Conservation (phyloP, 2,113 vertebrate species). For the Marmota monax region DNA sequence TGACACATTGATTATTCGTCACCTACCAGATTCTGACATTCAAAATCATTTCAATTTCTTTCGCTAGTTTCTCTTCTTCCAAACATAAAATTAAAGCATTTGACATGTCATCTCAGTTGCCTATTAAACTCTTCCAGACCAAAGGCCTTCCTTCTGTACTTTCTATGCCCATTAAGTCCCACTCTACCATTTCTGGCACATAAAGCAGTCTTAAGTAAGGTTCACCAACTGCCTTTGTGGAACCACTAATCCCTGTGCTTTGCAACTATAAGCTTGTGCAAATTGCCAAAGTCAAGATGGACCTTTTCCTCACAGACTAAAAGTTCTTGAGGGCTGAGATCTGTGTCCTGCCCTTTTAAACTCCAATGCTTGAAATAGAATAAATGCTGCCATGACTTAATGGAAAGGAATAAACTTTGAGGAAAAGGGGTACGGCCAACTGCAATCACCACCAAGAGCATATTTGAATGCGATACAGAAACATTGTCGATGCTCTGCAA, state of each 20-base stretch:
- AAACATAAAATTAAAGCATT: background rate
- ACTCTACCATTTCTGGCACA: background rate
- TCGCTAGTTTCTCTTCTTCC: background rate
- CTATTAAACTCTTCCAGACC: background rate
- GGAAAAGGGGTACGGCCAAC: background rate
- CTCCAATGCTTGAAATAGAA: background rate
- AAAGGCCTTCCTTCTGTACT: background rate
- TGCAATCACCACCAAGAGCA: background rate
- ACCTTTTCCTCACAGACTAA: background rate
- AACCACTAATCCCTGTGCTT: background rate
- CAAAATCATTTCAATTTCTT: background rate
- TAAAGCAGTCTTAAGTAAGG: background rate
- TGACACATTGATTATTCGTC: background rate
- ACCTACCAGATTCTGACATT: background rate
- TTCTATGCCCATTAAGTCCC: background rate
- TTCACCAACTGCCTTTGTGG: background rate
- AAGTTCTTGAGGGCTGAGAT: background rate
- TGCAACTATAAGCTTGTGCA: background rate
- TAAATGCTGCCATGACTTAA: background rate
- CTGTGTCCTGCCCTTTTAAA: background rate
- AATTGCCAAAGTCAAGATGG: background rate
- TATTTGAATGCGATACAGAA: background rate
- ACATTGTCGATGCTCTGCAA: background rate
- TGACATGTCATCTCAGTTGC: background rate
- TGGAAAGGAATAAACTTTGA: background rate